Evolutionary conservation across 2,113 vertebrate species (phyloP).

Genomic region (Crypturellus undulatus): DNA sequence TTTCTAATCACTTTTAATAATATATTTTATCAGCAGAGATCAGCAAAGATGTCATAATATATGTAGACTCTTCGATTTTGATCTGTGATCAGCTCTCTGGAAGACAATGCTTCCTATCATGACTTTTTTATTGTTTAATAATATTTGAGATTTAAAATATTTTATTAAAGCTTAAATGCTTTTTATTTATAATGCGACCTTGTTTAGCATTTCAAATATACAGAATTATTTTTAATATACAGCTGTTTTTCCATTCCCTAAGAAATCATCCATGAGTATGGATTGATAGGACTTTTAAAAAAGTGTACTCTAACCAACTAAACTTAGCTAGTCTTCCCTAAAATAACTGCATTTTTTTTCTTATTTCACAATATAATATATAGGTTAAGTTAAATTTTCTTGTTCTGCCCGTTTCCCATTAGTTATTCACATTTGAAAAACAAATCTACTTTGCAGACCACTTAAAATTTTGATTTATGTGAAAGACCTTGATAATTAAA

Average conservation of each 20-base stretch:
- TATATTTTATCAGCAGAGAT: neutral
- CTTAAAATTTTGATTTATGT: neutral
- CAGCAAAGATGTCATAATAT: neutral
- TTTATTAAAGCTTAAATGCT: neutral
- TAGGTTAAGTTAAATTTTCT: neutral
- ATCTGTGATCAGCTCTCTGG: neutral
- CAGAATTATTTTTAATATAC: neutral
- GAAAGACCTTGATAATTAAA: neutral
- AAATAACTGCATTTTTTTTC: neutral
- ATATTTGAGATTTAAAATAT: neutral
- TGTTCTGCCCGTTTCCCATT: neutral
- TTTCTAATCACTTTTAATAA: neutral
- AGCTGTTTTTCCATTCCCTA: neutral
- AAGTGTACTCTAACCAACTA: neutral
- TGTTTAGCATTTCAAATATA: neutral
- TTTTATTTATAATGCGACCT: neutral
- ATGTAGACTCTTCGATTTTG: neutral
- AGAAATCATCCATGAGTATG: neutral
- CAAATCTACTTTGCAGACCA: neutral
- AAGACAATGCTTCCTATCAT: neutral
- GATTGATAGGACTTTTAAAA: neutral
- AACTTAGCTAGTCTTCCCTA: neutral
- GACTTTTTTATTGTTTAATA: neutral
- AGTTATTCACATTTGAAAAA: neutral
- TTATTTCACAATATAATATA: neutral